phyloP scores from a whole-genome alignment of 2,113 vertebrate genomes.

The Melanostigma gelatinosum region DNA sequence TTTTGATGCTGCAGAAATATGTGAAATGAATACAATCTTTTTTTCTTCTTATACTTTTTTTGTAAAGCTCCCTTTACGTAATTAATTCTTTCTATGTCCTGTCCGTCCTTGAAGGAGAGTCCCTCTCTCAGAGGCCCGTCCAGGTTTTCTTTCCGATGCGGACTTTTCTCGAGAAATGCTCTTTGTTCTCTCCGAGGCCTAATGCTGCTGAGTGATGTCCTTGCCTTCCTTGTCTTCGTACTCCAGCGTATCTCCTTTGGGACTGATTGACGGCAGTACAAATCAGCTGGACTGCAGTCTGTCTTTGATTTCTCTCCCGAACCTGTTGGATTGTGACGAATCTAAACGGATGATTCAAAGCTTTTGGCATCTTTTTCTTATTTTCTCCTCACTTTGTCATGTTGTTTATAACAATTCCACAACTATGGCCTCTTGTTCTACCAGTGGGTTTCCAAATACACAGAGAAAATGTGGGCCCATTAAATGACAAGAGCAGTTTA shows the following conservation, averaged over 20 bases:
- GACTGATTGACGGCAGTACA: slow-evolving; percentile 51
- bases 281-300: slow-evolving; percentile 42
- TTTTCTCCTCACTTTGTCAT: slow-evolving; percentile 14
- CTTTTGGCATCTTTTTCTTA: slow-evolving; percentile 15
- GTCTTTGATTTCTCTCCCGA: slow-evolving; percentile 34
- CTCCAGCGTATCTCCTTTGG: slow-evolving; percentile 33
- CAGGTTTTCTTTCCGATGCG: neutral
- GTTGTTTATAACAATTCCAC: slow-evolving; percentile 32
- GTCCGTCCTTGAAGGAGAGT: slow-evolving; percentile 9
- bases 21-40: neutral
- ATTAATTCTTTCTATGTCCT: neutral
- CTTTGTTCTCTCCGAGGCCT: slow-evolving; percentile 39
- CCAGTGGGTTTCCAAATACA: neutral
- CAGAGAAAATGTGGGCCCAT: neutral
- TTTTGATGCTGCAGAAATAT: neutral
- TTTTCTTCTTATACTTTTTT: slow-evolving; percentile 3
- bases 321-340: slow-evolving; percentile 48
- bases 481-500: neutral
- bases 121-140: neutral
- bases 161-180: neutral
- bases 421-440: slow-evolving; percentile 7
- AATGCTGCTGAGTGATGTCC: slow-evolving; percentile 4
- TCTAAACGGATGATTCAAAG: slow-evolving; percentile 35
- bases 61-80: neutral
- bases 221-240: slow-evolving; percentile 1